Evolutionary conservation across 1,140 invertebrate genomes (phyloP), one percentile per base, ranked within the genome.

Genomic region (Harpegnathos saltator): DNA sequence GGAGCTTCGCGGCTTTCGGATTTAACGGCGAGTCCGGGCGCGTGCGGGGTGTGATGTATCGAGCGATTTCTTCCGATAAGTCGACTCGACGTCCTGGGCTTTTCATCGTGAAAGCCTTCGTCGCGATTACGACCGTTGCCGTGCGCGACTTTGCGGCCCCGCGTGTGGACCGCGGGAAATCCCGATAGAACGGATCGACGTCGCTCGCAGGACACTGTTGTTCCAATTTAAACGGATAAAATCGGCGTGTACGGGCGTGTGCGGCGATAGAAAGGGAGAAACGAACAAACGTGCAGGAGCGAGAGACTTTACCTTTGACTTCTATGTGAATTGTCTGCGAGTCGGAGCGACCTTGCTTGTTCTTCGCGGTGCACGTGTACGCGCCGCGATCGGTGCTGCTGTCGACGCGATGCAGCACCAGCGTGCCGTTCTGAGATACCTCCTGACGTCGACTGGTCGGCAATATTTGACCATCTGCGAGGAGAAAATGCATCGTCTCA

Each of bases 321-420:
- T 97, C 97, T 56, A 98, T 97, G 94, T 98, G 97, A 0, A 98
- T 97, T 77, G 97, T 97, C 81, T 97, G 95, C 26, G 97, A 95
- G 19, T 97, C 97, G 0, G 96, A 96, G 86, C 98, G 96, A 59
- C 97, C 96, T 89, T 98, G 97, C 74, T 97, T 95, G 93, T 98
- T 98, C 74, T 96, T 96, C 0, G 98, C 98, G 86, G 97, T 97
- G 92, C 98, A 99, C 12, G 97, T 98, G 94, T 99, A 99, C 3
- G 97, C 97, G 3, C 97, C 96, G 19, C 94, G 94, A 89, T 96
- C 97, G 92, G 92, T 97, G 96, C 65, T 97, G 96, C 93, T 97
- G 96, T 97, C 97, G 65, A 99, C 97, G 24, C 90, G 87, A 74
- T 92, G 91, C 3, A 94, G 87, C 33, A 98, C 96, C 80, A 99